These are phyloP conservation scores for Dreissena polymorpha DNA, from an alignment of 1,140 invertebrate genomes.

Conservation along the genomic window DNA sequence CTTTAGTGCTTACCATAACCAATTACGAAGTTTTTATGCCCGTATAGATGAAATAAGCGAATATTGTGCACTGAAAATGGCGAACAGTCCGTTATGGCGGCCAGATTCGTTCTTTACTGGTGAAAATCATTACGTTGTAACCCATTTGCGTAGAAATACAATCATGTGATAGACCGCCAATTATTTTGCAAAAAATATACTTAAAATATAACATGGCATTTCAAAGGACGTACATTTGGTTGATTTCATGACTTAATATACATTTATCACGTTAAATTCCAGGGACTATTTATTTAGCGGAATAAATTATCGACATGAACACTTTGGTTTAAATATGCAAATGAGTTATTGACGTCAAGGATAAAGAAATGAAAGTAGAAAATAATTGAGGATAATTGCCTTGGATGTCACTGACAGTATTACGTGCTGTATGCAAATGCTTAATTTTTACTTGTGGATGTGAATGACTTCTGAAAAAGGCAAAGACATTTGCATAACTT, in stretches of 20 bases:
- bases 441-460: too few relatives aligned
- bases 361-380: slow-evolving; percentile 31
- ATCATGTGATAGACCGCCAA: too few relatives aligned
- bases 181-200: too few relatives aligned
- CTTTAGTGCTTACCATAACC: slow-evolving; percentile 16
- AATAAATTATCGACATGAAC: too few relatives aligned
- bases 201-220: too few relatives aligned
- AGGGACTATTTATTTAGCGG: too few relatives aligned
- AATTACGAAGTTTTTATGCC: not conserved
- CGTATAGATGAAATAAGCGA: not conserved
- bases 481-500: too few relatives aligned
- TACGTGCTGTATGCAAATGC: not conserved
- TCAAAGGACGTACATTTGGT: too few relatives aligned
- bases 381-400: not conserved
- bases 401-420: not conserved
- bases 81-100: slow-evolving; percentile 43
- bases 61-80: slow-evolving; percentile 41
- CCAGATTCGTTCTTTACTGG: slow-evolving; percentile 13
- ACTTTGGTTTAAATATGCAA: slow-evolving; percentile 22
- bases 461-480: too few relatives aligned
- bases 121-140: not conserved
- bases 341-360: slow-evolving; percentile 31
- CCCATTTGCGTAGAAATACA: too few relatives aligned
- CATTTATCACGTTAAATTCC: too few relatives aligned
- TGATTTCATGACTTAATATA: too few relatives aligned